Conservation (phyloP, 1,140 invertebrate species). For the Euborellia annulipes region DNA sequence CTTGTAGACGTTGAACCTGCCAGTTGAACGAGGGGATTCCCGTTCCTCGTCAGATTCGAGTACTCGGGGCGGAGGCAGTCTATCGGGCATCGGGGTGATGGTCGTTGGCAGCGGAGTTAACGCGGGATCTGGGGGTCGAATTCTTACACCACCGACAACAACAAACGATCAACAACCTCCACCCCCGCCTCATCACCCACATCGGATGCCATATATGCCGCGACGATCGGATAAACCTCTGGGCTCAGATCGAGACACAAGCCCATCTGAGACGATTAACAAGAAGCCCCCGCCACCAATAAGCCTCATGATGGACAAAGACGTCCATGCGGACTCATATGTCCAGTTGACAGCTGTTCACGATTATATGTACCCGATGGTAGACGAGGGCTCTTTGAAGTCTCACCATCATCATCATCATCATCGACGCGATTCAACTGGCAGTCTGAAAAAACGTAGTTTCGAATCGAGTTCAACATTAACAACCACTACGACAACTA, state of each 20-base stretch:
- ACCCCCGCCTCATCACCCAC: slow-evolving; percentile 26
- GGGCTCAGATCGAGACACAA: slow-evolving; percentile 11
- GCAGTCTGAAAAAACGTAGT: slow-evolving; percentile 41
- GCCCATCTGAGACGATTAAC: slow-evolving; percentile 4
- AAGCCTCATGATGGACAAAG: slow-evolving; percentile 23
- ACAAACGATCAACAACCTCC: slow-evolving; percentile 22
- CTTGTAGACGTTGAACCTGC: slow-evolving; percentile 60
- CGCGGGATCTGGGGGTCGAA: slow-evolving; percentile 21
- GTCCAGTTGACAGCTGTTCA: slow-evolving; percentile 69
- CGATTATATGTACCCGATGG: slow-evolving; percentile 67
- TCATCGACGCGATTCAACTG: slow-evolving; percentile 34
- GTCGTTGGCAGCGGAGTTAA: slow-evolving; percentile 7
- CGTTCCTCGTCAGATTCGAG: slow-evolving; percentile 46
- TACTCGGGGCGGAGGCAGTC: slow-evolving; percentile 26
- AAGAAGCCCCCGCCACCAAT: neutral
- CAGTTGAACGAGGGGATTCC: slow-evolving; percentile 51
- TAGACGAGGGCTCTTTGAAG: slow-evolving; percentile 41
- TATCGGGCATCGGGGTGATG: slow-evolving; percentile 4
- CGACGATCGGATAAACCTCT: slow-evolving; percentile 9
- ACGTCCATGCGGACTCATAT: slow-evolving; percentile 42
- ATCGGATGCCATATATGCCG: slow-evolving; percentile 32
- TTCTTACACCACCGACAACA: slow-evolving; percentile 22
- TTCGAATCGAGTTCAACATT: slow-evolving; percentile 17
- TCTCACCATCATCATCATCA: slow-evolving; percentile 16
- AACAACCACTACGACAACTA: too few relatives aligned